These are phyloP conservation scores for Coendou prehensilis DNA, from an alignment of 2,797 vertebrate species.

Conservation along the genomic window DNA sequence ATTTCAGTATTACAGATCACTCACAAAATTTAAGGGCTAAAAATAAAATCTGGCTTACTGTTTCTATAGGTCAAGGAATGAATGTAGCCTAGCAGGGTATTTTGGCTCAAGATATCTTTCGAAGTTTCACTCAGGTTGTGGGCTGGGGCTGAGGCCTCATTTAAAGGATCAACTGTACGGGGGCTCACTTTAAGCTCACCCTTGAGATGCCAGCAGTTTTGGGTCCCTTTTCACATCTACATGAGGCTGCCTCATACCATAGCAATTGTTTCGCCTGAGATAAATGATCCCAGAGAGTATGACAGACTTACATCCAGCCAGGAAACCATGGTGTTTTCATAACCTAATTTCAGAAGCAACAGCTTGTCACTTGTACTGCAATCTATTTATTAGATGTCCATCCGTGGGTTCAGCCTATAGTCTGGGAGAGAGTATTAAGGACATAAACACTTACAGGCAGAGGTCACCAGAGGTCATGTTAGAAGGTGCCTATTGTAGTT, in stretches of 20 bases:
- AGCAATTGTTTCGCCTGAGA: not conserved
- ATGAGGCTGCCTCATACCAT: not conserved
- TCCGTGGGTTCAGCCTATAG: not conserved
- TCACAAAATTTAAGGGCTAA: not conserved
- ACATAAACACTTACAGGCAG: not conserved
- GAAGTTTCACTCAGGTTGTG: not conserved
- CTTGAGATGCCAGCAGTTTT: not conserved
- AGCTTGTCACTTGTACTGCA: not conserved
- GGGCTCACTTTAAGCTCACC: not conserved
- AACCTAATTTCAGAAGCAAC: not conserved
- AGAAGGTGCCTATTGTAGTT: not conserved
- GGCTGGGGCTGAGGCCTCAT: not conserved
- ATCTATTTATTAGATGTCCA: not conserved
- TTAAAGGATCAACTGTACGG: not conserved
- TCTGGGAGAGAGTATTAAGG: not conserved
- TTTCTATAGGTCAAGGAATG: not conserved
- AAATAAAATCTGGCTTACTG: not conserved
- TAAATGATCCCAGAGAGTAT: not conserved
- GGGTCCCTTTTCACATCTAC: not conserved
- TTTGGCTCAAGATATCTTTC: not conserved
- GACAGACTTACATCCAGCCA: not conserved
- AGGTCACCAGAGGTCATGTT: not conserved
- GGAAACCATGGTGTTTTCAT: not conserved
- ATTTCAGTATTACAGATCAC: not conserved
- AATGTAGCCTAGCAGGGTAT: not conserved